Percentiles rank a stretch among this genome's conserved stretches.
Evolutionary conservation across 2,113 vertebrate species (phyloP).

Genomic region (Menura novaehollandiae): DNA sequence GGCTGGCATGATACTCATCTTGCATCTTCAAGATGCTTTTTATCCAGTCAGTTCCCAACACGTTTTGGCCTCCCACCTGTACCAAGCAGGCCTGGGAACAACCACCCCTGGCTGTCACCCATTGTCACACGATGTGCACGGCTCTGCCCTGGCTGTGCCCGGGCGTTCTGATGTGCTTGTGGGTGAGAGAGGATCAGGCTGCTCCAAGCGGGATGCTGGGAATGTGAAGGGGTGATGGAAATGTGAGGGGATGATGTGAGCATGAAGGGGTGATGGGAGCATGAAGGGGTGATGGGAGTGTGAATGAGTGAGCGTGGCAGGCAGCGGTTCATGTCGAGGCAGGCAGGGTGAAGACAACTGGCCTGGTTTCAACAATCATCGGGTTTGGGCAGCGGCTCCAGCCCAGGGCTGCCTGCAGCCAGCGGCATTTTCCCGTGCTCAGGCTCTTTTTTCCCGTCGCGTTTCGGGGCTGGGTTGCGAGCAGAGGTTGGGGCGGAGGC

Average conservation of each 20-base stretch:
- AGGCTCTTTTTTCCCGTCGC: neutral
- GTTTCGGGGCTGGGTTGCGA: neutral
- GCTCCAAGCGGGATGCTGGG: neutral
- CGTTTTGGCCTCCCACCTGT: neutral
- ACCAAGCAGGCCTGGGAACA: neutral
- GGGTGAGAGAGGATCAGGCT: neutral
- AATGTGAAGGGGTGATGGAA: neutral
- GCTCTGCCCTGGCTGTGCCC: neutral
- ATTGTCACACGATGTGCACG: accelerated
- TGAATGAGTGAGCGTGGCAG: neutral
- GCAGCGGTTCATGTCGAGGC: neutral
- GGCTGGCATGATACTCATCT: neutral
- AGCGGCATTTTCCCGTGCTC: neutral
- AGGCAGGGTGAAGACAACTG: neutral
- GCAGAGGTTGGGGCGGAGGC: neutral
- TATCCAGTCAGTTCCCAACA: neutral
- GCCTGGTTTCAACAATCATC: neutral
- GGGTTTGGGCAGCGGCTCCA: neutral
- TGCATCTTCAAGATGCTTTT: neutral
- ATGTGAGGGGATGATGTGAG: neutral
- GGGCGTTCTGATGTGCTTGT: accelerated
- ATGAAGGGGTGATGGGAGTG: neutral
- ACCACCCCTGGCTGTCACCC: neutral
- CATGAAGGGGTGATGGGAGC: neutral
- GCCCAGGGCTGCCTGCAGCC: neutral